Evolutionary conservation across 2,888 invertebrate genomes (phyloP).

Genomic region (Platypus cylindrus): DNA sequence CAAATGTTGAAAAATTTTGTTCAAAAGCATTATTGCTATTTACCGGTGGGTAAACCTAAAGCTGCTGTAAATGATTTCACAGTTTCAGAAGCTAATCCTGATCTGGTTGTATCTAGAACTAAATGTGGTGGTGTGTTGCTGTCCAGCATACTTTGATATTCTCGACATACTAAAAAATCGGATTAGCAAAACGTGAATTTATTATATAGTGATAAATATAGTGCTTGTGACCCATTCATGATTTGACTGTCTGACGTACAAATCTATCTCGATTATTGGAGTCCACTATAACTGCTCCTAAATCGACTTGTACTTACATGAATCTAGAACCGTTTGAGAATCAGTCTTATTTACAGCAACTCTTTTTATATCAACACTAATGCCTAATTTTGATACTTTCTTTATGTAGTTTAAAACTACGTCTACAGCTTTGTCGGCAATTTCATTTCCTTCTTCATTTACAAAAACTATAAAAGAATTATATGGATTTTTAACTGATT

Average conservation of each 20-base stretch:
- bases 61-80: constrained; percentile 74
- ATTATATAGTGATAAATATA: too few species aligned
- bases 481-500: background rate
- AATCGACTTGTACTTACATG: constrained; percentile 40
- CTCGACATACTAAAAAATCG: constrained; percentile 53
- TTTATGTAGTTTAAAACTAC: constrained; percentile 58
- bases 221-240: too few species aligned
- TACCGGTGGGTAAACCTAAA: constrained; percentile 58
- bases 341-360: constrained; percentile 61
- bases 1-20: background rate
- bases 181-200: too few species aligned
- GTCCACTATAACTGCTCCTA: background rate
- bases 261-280: background rate
- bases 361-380: constrained; percentile 48
- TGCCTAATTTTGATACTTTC: constrained; percentile 53
- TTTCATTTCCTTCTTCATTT: constrained; percentile 60
- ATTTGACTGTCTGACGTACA: too few species aligned
- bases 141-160: constrained; percentile 52
- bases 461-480: constrained; percentile 46
- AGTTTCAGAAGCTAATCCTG: constrained; percentile 70
- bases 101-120: constrained; percentile 69
- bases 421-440: constrained; percentile 58
- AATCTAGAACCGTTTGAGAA: constrained; percentile 55
- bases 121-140: constrained; percentile 61
- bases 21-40: background rate